Evolutionary conservation across 1,140 invertebrate genomes (phyloP).

Genomic region (Ephestia elutella): DNA sequence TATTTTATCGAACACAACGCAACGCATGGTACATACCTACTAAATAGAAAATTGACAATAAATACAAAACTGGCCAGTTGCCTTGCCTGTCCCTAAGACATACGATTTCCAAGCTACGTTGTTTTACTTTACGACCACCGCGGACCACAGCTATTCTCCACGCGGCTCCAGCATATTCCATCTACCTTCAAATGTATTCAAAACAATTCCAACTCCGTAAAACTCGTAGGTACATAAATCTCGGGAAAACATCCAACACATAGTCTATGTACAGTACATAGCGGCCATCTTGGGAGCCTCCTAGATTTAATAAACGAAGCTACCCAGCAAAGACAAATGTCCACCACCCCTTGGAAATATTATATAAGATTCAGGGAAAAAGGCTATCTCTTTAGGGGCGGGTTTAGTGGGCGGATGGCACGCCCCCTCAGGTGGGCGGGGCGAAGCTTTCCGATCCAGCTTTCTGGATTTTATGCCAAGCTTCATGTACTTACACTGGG

Average conservation of each 20-base stretch:
- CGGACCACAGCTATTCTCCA: too few species aligned
- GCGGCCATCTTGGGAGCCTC: slow-evolving; percentile 38
- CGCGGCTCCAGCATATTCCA: neutral
- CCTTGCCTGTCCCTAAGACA: too few species aligned
- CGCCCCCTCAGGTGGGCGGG: slow-evolving; percentile 31
- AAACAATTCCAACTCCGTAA: neutral
- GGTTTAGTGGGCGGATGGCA: slow-evolving; percentile 29
- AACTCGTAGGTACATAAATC: slow-evolving; percentile 1
- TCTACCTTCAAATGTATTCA: slow-evolving; percentile 5
- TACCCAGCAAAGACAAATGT: slow-evolving; percentile 34
- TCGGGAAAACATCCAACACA: neutral
- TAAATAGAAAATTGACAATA: too few species aligned
- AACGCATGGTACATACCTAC: too few species aligned
- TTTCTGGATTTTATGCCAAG: neutral
- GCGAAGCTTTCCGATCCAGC: slow-evolving; percentile 1
- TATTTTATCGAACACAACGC: too few species aligned
- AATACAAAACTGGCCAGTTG: too few species aligned
- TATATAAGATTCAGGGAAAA: slow-evolving; percentile 33
- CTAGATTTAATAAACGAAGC: slow-evolving; percentile 51
- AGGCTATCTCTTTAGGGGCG: slow-evolving; percentile 13
- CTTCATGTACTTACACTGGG: neutral
- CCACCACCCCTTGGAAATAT: slow-evolving; percentile 41
- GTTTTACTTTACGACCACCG: neutral
- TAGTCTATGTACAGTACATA: slow-evolving; percentile 11
- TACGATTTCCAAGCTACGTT: neutral